Percentiles rank a stretch among this genome's conserved stretches.
Evolutionary conservation across 2,888 invertebrate genomes (phyloP).

Genomic region (Cremastinae sp.): DNA sequence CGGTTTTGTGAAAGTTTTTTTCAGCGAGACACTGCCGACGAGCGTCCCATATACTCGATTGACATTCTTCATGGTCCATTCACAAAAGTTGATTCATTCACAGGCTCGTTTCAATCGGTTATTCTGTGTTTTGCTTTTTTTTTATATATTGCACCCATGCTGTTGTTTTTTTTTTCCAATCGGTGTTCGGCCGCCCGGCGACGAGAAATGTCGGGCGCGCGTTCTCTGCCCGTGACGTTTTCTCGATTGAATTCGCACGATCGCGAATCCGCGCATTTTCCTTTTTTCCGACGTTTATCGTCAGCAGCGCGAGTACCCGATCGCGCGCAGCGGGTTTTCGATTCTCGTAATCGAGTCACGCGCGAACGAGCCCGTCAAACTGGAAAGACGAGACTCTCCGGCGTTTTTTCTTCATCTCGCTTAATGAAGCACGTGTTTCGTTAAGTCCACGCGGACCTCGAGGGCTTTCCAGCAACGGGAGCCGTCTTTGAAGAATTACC

Average conservation of each 20-base stretch:
- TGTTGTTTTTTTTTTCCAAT: slow-evolving; percentile 32
- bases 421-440: slow-evolving; percentile 2
- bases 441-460: slow-evolving; percentile 19
- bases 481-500: too few relatives aligned
- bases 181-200: slow-evolving; percentile 28
- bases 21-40: slow-evolving; percentile 45
- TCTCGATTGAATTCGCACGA: slow-evolving; percentile 49
- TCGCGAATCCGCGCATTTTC: slow-evolving; percentile 11
- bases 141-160: neutral
- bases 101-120: slow-evolving; percentile 19
- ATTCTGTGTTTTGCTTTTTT: slow-evolving; percentile 23
- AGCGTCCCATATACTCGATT: slow-evolving; percentile 34
- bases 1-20: slow-evolving; percentile 39
- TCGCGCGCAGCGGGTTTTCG: slow-evolving; percentile 44
- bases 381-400: slow-evolving; percentile 35
- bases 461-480: neutral
- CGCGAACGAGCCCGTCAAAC: slow-evolving; percentile 43
- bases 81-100: slow-evolving; percentile 52
- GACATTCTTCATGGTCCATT: slow-evolving; percentile 46
- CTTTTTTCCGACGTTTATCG: slow-evolving; percentile 16
- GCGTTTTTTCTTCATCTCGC: slow-evolving; percentile 19
- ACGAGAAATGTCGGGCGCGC: slow-evolving; percentile 17
- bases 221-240: slow-evolving; percentile 49
- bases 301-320: slow-evolving; percentile 31
- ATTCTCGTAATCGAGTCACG: slow-evolving; percentile 62